These are phyloP conservation scores for Chionodraco myersi DNA, from an alignment of 2,113 vertebrate genomes.

Conservation along the genomic window DNA sequence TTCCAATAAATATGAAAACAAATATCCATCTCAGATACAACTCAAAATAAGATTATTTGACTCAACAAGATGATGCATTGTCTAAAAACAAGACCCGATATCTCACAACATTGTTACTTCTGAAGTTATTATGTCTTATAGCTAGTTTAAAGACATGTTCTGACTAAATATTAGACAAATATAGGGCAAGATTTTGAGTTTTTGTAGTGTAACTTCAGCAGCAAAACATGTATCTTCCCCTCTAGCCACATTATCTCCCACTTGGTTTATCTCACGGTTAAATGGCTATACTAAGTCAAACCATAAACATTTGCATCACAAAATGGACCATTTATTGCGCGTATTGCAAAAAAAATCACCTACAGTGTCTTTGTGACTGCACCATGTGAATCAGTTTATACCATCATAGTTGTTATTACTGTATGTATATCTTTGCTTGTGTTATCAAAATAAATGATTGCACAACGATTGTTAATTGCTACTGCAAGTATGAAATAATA, in stretches of 20 bases:
- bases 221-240: background rate
- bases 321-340: background rate
- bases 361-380: background rate
- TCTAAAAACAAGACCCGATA: too few species aligned
- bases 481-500: background rate
- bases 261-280: background rate
- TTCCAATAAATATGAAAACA: too few species aligned
- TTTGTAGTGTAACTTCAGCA: background rate
- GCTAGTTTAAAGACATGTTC: too few species aligned
- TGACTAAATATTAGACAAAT: too few species aligned
- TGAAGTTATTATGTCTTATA: too few species aligned
- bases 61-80: too few species aligned
- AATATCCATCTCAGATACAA: too few species aligned
- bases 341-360: too few species aligned
- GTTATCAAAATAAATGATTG: conserved; percentile 8
- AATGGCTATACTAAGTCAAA: too few species aligned
- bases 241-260: background rate
- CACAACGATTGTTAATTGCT: background rate
- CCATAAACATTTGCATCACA: background rate
- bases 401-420: background rate
- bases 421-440: background rate
- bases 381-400: background rate
- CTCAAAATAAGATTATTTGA: too few species aligned
- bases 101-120: too few species aligned
- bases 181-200: too few species aligned